Percentiles rank a stretch among this genome's conserved stretches.
Conservation (phyloP, 1,140 invertebrate genomes). For the Drosophila gunungcola region DNA sequence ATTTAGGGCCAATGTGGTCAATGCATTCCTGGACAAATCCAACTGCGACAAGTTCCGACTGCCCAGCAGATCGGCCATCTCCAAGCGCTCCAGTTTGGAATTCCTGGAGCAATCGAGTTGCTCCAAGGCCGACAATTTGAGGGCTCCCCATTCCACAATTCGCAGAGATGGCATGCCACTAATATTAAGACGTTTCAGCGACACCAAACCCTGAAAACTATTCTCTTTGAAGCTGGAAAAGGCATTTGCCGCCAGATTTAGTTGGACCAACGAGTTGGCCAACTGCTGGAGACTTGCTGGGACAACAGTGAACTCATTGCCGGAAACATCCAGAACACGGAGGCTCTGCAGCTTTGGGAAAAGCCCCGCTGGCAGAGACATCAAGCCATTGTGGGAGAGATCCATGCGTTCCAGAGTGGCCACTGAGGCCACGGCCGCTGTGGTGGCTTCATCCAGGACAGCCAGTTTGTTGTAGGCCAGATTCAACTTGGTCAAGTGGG, state of each 20-base stretch:
- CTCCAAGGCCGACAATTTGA: slow-evolving; percentile 82
- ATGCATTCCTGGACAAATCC: slow-evolving; percentile 85
- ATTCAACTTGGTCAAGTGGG: slow-evolving; percentile 87
- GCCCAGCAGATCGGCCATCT: slow-evolving; percentile 50
- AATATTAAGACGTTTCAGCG: slow-evolving; percentile 86
- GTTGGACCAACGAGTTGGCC: slow-evolving; percentile 85
- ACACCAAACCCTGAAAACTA: slow-evolving; percentile 86
- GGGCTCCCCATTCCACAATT: slow-evolving; percentile 85
- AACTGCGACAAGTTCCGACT: slow-evolving; percentile 66
- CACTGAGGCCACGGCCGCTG: slow-evolving; percentile 87
- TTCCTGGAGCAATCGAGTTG: slow-evolving; percentile 69
- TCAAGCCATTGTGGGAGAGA: slow-evolving; percentile 86
- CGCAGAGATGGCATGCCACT: slow-evolving; percentile 86
- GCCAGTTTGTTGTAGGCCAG: slow-evolving; percentile 89
- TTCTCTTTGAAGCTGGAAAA: slow-evolving; percentile 86
- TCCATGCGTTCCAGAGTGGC: slow-evolving; percentile 86
- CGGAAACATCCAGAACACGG: slow-evolving; percentile 86
- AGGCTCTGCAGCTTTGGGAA: slow-evolving; percentile 85
- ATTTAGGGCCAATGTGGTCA: slow-evolving; percentile 84
- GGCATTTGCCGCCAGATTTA: slow-evolving; percentile 87
- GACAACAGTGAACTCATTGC: slow-evolving; percentile 86
- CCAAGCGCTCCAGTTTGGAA: slow-evolving; percentile 60
- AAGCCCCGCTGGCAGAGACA: slow-evolving; percentile 85
- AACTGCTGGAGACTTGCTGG: slow-evolving; percentile 86
- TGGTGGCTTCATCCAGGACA: slow-evolving; percentile 87